These are phyloP conservation scores for Monomorium pharaonis DNA, from an alignment of 1,140 invertebrate genomes.

Conservation along the genomic window DNA sequence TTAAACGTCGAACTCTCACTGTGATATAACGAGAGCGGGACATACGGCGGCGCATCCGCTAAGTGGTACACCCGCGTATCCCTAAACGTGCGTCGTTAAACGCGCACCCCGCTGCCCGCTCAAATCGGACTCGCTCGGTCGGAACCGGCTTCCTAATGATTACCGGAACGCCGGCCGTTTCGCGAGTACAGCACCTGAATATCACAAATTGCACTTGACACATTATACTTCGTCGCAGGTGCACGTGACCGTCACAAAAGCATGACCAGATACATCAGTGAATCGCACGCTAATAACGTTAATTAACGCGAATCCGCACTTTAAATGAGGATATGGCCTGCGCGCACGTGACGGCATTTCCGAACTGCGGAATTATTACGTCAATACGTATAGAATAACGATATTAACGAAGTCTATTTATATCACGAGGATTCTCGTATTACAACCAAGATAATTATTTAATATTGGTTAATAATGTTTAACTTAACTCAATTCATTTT, in stretches of 20 bases:
- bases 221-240: not conserved
- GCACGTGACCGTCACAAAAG: slow-evolving; percentile 11
- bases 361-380: slow-evolving; percentile 16
- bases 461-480: too few species aligned
- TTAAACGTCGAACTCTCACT: slow-evolving; percentile 54
- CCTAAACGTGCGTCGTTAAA: not conserved
- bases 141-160: not conserved
- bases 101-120: not conserved
- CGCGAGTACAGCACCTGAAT: not conserved
- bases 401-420: not conserved
- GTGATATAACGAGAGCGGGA: slow-evolving; percentile 50
- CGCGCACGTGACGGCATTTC: slow-evolving; percentile 6
- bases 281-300: slow-evolving; percentile 25
- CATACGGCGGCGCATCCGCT: slow-evolving; percentile 8
- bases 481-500: too few species aligned
- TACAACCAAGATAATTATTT: too few species aligned
- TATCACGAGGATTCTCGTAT: not conserved
- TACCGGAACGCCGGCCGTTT: not conserved
- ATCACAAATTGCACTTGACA: slow-evolving; percentile 7
- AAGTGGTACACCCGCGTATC: slow-evolving; percentile 12
- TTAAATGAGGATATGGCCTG: not conserved
- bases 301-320: slow-evolving; percentile 18
- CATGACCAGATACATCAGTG: not conserved
- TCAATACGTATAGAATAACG: not conserved
- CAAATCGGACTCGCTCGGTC: not conserved